Evolutionary conservation across 2,888 invertebrate species (phyloP), one percentile per base, ranked within the genome.

Genomic region (Geophilus truncorum): DNA sequence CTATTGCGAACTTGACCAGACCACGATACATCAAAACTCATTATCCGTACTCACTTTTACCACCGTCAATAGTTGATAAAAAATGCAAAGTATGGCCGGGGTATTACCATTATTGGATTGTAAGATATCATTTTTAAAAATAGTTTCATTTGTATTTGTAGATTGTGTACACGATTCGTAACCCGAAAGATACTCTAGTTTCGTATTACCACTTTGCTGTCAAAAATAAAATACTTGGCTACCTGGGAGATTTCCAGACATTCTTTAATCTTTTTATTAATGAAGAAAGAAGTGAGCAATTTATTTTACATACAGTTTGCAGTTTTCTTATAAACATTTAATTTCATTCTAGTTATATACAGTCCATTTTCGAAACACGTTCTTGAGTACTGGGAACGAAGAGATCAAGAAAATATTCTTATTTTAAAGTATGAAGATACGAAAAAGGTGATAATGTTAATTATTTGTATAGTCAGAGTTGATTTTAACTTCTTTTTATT

Each of bases 121-220:
- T n/a, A n/a, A 32, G 9, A 32, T 32, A 7, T 4, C 5, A 75
- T 7, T 75, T 30, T 75, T 12, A 32, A 15, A 9, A 76, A n/a
- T 10, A 34, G 6, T 12, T 34, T 30, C n/a, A 30, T 34, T 76
- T 34, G 5, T 9, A 30, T 9, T 36, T 78, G 36, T n/a, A 95
- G 93, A 91, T 94, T 25, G 90, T 96, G 78, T 96, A 95, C 85
- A 92, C 95, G 0, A 93, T 93, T 0, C 89, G 96, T 80, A 94
- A 96, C 87, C 94, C 95, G 0, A 93, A 94, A 86, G 95, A 96
- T 86, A 93, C 94, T 0, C 92, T 91, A 0, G 93, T 95, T 0
- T 95, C 95, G 0, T 94, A 91, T 87, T 96, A 92, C 85, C 92
- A 79, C 23, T 79, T 79, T 77, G 15, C 12, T 15, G 6, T 12